phyloP scores from a whole-genome alignment of 2,113 vertebrate genomes.

The Myrmecophaga tridactyla region DNA sequence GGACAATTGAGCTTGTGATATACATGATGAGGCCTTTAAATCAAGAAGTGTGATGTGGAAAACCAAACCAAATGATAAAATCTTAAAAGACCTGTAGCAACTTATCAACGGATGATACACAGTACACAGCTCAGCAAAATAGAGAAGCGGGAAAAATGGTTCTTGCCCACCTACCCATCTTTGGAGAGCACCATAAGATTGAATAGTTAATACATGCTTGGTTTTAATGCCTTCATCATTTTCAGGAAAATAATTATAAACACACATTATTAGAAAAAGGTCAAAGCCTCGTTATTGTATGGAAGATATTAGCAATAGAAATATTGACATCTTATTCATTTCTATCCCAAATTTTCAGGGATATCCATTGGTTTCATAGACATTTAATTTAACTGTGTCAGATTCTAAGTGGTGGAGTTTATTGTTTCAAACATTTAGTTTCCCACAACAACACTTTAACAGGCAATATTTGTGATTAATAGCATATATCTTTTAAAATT shows the following conservation, averaged over 20 bases:
- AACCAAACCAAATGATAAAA: constrained; percentile 44
- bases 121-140: not conserved
- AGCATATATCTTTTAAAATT: constrained; percentile 51
- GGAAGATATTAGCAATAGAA: not conserved
- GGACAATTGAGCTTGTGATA: constrained; percentile 13
- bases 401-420: constrained; percentile 7
- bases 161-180: not conserved
- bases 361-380: constrained; percentile 23
- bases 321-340: not conserved
- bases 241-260: not conserved
- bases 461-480: constrained; percentile 43
- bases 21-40: constrained; percentile 46
- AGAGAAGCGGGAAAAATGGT: not conserved
- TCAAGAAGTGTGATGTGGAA: not conserved
- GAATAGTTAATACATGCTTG: not conserved
- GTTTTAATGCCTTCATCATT: not conserved
- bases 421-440: not conserved
- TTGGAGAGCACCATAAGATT: not conserved
- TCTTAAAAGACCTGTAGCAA: not conserved
- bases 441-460: constrained; percentile 6
- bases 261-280: not conserved
- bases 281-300: not conserved
- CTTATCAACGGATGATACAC: not conserved
- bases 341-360: constrained; percentile 28
- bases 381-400: constrained; percentile 20